Evolutionary conservation across 2,888 invertebrate species (phyloP), one percentile per base, ranked within the genome.

Genomic region (Chloroclystis v-ata): DNA sequence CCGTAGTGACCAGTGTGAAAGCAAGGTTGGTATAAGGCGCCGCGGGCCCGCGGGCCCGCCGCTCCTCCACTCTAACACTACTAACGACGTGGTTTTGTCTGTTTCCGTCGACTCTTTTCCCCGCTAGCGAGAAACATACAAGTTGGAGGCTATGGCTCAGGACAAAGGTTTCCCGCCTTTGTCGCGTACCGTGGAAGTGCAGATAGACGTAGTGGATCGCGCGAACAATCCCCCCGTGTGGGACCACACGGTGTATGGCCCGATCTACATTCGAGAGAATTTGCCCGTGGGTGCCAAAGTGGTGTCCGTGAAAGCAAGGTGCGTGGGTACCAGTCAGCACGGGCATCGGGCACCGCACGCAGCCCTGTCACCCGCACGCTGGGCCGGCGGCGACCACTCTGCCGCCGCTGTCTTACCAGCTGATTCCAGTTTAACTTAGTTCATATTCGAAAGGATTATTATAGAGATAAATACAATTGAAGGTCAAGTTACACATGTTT

Each of bases 281-380:
- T 94, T 95, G 92, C 95, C 97, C 91, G 96, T 97, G 86, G 97
- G 97, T 90, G 95, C 96, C 90, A 96, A 95, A 93, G 96, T 97
- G 92, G 95, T 97, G 90, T 96, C 97, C 90, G 94, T 97, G 90
- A 97, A 97, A 94, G 97, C 97, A 94, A 97, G 97, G 97, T 97
- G 95, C 94, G 96, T 95, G 78, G 76, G 72, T 76, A 72, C 78
- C 73, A 79, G 80, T 83, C 79, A 78, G 80, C 84, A 82, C 86
- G 89, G 90, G 89, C 90, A 88, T 88, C 89, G 90, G 90, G 90
- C 90, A 88, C 88, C 89, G 90, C 90, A 90, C 90, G 90, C 89
- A 89, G 89, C 89, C 90, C 89, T 80, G 72, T 69, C 82, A 76
- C 81, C 75, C 74, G 85, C 87, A 85, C 89, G 85, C 81, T 65